Base-by-base conservation (phyloP, 2,888 invertebrate species). In the Agapostemon virescens region DNA sequence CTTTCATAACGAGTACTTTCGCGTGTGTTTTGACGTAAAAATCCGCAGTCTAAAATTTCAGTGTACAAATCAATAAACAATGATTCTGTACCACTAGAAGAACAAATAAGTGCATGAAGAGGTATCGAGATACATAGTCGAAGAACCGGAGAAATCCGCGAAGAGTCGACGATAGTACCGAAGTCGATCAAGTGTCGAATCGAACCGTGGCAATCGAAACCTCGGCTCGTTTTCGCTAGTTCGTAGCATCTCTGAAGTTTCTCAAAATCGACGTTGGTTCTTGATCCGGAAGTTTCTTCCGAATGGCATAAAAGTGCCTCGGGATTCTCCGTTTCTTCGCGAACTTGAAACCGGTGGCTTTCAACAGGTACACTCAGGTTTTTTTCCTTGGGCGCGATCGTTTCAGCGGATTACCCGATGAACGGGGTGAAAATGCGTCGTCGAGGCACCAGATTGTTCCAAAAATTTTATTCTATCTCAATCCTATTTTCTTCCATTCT, bases 331-430 rank as follows among this genome's bases (percentile, higher is more conserved):
- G 42, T 52, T 52, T 75, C 63, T 69, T 61, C 61, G 42, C n/a
- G 45, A 58, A 42, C 58, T 49, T 49, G 49, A 30, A 33, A 49
- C 17, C 66, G 58, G 69, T 58, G 40, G 72, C 63, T 78, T 81
- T 78, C 84, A 83, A 81, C 84, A 83, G 81, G 76, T 83, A 76
- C 45, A 38, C 64, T 30, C 30, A 30, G 30, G 69, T 17, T 30
- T 58, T 69, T 83, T 78, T 69, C 75, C 52, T 49, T 38, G 9
- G 9, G 7, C 45, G 45, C 42, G 58, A 81, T 74, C 72, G 74
- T 72, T 74, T 69, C 63, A 38, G 45, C 40, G 76, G 49, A 81
- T 81, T 71, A 63, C 58, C 11, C 52, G 15, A n/a, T 5, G 38
- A 45, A 13, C 17, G 45, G 58, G 68, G 66, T 45, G 17, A 30